Base-by-base conservation (phyloP, 2,888 invertebrate species). In the Phasia obesa region DNA sequence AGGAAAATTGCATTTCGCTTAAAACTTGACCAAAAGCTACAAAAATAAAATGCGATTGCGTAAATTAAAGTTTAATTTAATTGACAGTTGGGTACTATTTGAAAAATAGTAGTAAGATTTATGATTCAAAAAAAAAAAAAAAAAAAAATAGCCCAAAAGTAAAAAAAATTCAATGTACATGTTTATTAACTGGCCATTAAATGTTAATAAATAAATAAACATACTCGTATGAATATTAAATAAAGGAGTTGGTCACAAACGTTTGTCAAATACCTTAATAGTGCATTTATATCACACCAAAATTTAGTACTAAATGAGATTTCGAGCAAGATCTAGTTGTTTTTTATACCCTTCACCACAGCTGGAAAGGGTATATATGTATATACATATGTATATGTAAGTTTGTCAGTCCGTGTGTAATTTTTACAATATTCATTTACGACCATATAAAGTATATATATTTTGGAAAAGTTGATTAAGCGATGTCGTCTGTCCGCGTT, bases 61-160 rank as follows among this genome's bases (percentile, higher is more conserved):
- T 83, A 83, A 83, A 83, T 83, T 80, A 71, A 76, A 67, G 75
- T 80, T 71, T 75, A 67, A 81, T 76, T 81, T 77, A 83, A 76
- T 79, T 83, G 83, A 80, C 83, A 80, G 83, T 60, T 79, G 19
- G 19, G 19, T 51, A 55, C 17, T 65, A 57, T 71, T 76, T 65
- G 31, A 60, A 19, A 70, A 83, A 71, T 57, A 35, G 35, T 62
- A 35, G 5, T 57, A 60, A 75, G 75, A 79, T 79, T 79, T 71
- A 75, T 75, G 59, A 55, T 67, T 42, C n/a, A 35, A 6, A 69
- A 57, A 69, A 47, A 64, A 44, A 59, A 35, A 47, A 47, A 27
- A 42, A 38, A 17, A 55, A 62, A 71, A 42, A 42, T n/a, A 4
- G 19, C 15, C 11, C 0, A 73, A 67, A 69, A 53, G 9, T 49